These are phyloP conservation scores for Xestia c-nigrum DNA, from an alignment of 2,888 invertebrate species.

Conservation along the genomic window DNA sequence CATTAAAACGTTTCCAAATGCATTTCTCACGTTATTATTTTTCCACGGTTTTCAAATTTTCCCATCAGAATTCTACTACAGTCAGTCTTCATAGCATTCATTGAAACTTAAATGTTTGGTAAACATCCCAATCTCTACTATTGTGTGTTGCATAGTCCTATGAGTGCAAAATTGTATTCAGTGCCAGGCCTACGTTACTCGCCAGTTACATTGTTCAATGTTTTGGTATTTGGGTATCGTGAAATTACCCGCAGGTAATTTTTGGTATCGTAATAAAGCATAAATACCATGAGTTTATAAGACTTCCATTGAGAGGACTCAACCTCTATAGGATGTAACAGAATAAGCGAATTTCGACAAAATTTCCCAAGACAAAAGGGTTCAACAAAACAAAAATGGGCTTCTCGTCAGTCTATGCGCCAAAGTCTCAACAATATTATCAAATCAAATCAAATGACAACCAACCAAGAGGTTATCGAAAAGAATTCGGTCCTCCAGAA, in stretches of 20 bases:
- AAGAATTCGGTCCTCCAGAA: neutral
- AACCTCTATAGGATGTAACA: too few species aligned
- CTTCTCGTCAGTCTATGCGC: neutral
- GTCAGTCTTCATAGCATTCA: neutral
- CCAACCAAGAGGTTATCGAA: neutral
- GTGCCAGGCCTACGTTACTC: neutral
- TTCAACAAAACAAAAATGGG: neutral
- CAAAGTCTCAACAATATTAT: too few species aligned
- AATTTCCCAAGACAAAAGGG: too few species aligned
- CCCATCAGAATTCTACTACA: neutral
- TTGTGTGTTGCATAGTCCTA: neutral
- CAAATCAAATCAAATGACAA: too few species aligned
- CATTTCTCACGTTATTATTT: too few species aligned
- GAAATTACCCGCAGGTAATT: neutral
- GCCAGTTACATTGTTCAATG: neutral
- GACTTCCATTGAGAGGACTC: too few species aligned
- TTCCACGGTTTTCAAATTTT: too few species aligned
- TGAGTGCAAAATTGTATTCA: neutral
- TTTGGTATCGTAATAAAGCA: too few species aligned
- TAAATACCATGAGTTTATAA: too few species aligned
- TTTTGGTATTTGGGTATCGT: neutral
- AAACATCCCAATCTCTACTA: conserved; percentile 8
- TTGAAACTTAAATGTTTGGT: conserved; percentile 7
- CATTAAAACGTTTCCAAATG: too few species aligned
- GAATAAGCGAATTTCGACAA: too few species aligned